Conservation (phyloP, 2,888 invertebrate genomes). For the Dynastes grantii region DNA sequence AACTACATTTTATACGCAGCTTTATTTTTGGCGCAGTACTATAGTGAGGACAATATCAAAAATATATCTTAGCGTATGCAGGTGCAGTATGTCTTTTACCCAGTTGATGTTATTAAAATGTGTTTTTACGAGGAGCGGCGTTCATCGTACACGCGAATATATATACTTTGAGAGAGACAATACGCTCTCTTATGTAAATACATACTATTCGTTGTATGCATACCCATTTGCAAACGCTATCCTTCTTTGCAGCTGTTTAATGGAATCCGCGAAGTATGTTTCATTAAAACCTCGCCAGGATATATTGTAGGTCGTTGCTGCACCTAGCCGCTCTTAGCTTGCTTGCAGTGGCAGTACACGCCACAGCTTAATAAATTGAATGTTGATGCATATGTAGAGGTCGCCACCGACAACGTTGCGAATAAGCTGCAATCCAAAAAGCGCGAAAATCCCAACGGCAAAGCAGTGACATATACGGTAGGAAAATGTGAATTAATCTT, state of each 20-base stretch:
- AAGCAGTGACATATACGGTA: background rate
- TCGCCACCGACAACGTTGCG: background rate
- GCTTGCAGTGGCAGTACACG: constrained; percentile 4
- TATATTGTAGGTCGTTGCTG: constrained; percentile 32
- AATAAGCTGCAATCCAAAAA: constrained; percentile 9
- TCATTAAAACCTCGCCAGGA: constrained; percentile 32
- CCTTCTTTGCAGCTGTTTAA: constrained; percentile 26
- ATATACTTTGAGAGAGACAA: background rate
- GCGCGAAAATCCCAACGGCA: background rate
- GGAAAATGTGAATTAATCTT: constrained; percentile 11
- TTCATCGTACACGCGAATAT: background rate
- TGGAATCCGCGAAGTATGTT: constrained; percentile 42
- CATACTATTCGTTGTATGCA: background rate
- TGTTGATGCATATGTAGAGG: constrained; percentile 23
- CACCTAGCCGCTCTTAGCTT: background rate
- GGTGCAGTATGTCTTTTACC: background rate
- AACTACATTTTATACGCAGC: background rate
- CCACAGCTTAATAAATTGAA: constrained; percentile 26
- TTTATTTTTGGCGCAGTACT: background rate
- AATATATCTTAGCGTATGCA: constrained; percentile 35
- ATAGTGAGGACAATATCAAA: constrained; percentile 30
- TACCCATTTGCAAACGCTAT: constrained; percentile 8
- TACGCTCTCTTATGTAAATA: constrained; percentile 3
- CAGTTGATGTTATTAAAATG: constrained; percentile 34
- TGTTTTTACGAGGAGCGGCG: background rate